phyloP scores from a whole-genome alignment of 2,888 invertebrate genomes.

The Trissonchulus latispiculum region DNA sequence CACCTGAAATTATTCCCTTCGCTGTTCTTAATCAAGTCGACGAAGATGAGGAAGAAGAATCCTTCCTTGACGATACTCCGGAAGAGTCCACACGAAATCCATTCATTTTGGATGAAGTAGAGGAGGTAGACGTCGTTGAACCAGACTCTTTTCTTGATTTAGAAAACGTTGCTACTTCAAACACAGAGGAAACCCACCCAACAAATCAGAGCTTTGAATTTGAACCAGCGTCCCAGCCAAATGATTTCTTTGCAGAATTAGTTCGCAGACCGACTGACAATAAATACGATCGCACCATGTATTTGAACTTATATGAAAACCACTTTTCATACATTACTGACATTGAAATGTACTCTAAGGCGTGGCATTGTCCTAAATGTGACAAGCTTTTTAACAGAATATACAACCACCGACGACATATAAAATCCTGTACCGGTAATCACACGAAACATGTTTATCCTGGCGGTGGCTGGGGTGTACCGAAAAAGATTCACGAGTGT shows the following conservation, averaged over 20 bases:
- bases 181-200: not conserved
- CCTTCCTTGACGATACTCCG: not conserved
- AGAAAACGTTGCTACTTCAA: not conserved
- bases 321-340: conserved; percentile 4
- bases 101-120: not conserved
- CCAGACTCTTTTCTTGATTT: no score
- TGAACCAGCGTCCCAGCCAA: not conserved
- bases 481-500: not conserved
- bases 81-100: not conserved
- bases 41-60: not conserved
- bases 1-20: not conserved
- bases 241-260: not conserved
- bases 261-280: not conserved
- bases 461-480: not conserved
- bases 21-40: not conserved
- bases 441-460: not conserved
- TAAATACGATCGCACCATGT: not conserved
- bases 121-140: no score
- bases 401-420: not conserved
- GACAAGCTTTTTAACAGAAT: not conserved
- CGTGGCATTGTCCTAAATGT: conserved; percentile 5
- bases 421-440: not conserved
- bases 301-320: not conserved
- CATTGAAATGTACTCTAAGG: not conserved
- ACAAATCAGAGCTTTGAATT: not conserved